These are phyloP conservation scores for Leptogaster cylindrica DNA, from an alignment of 2,888 invertebrate species.

Conservation along the genomic window DNA sequence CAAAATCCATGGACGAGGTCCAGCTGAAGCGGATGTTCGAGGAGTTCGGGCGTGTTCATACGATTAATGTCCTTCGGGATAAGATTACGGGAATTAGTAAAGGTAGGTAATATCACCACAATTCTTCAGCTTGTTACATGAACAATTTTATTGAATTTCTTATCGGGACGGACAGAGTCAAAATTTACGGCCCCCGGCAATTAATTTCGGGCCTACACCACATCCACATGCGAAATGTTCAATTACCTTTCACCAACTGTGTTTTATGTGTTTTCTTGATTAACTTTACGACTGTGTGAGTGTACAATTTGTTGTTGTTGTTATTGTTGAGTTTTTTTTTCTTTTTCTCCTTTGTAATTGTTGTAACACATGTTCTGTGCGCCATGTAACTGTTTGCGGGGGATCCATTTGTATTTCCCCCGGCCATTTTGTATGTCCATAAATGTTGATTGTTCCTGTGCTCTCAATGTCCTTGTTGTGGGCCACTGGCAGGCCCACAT, in stretches of 20 bases:
- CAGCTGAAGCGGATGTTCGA: conserved; percentile 94
- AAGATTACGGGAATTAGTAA: conserved; percentile 95
- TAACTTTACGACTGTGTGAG: conserved; percentile 38
- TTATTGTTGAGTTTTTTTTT: too few relatives aligned
- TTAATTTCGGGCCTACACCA: conserved; percentile 41
- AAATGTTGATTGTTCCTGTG: conserved; percentile 42
- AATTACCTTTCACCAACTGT: conserved; percentile 45
- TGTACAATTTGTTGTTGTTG: conserved; percentile 39
- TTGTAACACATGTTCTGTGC: conserved; percentile 36
- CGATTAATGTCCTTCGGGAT: conserved; percentile 97
- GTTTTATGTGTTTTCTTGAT: conserved; percentile 45
- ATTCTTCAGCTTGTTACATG: conserved; percentile 45
- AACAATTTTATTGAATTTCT: conserved; percentile 39
- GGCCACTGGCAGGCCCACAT: conserved; percentile 18
- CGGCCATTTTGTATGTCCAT: conserved; percentile 31
- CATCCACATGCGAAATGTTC: conserved; percentile 16
- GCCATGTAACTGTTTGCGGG: conserved; percentile 25
- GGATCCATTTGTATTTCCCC: conserved; percentile 25
- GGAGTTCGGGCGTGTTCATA: conserved; percentile 94
- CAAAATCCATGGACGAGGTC: conserved; percentile 94
- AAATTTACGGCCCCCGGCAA: conserved; percentile 43
- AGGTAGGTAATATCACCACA: conserved; percentile 71
- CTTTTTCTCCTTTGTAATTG: conserved; percentile 38
- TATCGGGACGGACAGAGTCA: conserved; percentile 16
- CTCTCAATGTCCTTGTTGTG: conserved; percentile 39